A percentile compares a stretch with the other conserved stretches of the same genome.
These are phyloP conservation scores for Mechanitis mazaeus DNA, from an alignment of 2,888 invertebrate genomes.

Conservation along the genomic window DNA sequence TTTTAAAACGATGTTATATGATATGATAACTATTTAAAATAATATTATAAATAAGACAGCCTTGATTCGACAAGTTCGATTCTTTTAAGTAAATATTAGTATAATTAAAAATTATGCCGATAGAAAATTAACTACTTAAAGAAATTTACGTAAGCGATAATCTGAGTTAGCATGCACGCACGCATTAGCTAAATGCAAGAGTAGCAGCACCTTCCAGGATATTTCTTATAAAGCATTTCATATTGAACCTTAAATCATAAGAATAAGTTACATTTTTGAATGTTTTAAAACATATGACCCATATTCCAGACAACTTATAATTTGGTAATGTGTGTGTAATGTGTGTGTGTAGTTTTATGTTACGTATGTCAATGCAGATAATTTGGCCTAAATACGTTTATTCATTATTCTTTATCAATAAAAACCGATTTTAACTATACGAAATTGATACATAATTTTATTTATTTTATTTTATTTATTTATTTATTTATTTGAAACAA, in stretches of 20 bases:
- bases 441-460: too few species aligned
- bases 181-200: constrained; percentile 12
- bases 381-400: constrained; percentile 22
- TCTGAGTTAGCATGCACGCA: background rate
- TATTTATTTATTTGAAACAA: too few species aligned
- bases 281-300: constrained; percentile 8
- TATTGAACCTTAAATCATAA: background rate
- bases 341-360: constrained; percentile 33
- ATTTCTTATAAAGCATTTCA: constrained; percentile 3
- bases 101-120: too few species aligned
- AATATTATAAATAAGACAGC: too few species aligned
- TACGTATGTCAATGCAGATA: constrained; percentile 32
- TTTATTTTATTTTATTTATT: too few species aligned
- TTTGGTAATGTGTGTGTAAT: constrained; percentile 33
- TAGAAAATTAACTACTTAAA: background rate
- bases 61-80: too few species aligned
- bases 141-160: background rate
- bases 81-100: too few species aligned
- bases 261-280: background rate
- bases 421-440: too few species aligned
- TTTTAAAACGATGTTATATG: too few species aligned
- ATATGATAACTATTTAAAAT: too few species aligned
- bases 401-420: too few species aligned
- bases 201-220: constrained; percentile 9
- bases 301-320: constrained; percentile 34